Evolutionary conservation across 2,797 vertebrate genomes (phyloP).

Genomic region (Heterohyrax brucei): DNA sequence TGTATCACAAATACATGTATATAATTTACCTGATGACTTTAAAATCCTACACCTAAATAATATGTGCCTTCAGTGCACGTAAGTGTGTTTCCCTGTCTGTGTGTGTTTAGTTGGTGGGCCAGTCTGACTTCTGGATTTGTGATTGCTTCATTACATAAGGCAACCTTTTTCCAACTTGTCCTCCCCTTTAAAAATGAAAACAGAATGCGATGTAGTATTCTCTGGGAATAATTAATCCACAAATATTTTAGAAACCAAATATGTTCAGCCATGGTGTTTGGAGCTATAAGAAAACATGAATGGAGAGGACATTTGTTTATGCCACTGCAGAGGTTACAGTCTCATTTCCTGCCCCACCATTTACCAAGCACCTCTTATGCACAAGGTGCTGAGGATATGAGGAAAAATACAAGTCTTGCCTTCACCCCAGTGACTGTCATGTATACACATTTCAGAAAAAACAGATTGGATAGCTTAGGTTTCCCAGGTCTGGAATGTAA

Average conservation of each 20-base stretch:
- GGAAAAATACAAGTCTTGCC: not conserved
- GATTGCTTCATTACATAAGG: not conserved
- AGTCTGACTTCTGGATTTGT: conserved; percentile 25
- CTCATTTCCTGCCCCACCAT: not conserved
- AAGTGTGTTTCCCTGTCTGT: not conserved
- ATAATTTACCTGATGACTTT: not conserved
- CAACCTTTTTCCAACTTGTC: not conserved
- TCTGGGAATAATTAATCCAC: not conserved
- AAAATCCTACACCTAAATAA: conserved; percentile 3
- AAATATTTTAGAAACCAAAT: not conserved
- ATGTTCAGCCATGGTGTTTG: not conserved
- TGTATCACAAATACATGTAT: not conserved
- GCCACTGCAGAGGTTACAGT: not conserved
- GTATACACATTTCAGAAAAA: not conserved
- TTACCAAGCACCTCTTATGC: not conserved
- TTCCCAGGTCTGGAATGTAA: not conserved
- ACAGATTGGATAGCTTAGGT: not conserved
- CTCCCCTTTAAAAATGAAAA: conserved; percentile 23
- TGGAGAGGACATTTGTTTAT: not conserved
- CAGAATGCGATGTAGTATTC: not conserved
- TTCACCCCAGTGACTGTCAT: not conserved
- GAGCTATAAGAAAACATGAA: conserved; percentile 23
- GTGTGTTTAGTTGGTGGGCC: not conserved
- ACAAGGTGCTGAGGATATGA: not conserved
- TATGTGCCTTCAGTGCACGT: not conserved